Evolutionary conservation across 2,888 invertebrate genomes (phyloP), one percentile per base, ranked within the genome.

Genomic region (Folsomia manolachei): DNA sequence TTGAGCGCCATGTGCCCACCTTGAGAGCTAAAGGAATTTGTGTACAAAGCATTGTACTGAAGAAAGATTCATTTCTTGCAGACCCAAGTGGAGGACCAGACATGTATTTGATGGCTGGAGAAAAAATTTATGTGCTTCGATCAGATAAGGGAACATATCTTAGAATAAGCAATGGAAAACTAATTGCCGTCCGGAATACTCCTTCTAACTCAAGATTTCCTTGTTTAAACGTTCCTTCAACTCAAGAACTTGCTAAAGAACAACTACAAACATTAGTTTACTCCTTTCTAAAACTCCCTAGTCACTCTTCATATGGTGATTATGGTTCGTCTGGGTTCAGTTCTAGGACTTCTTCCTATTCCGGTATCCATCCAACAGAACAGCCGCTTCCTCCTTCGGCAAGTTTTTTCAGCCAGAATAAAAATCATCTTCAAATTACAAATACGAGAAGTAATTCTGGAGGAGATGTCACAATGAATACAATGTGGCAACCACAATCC

Each of bases 131-230:
- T 88, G 94, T 97, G 2, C 87, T 97, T 53, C 95, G 95, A 84
- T 96, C 96, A 7, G 92, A 94, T 0, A 96, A 96, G 84, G 97
- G 97, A 63, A 95, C 97, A 79, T 97, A 97, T 84, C 93, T 97
- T 90, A 93, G 96, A 81, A 85, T 96, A 62, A 94, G 94, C 82
- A 94, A 94, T 80, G 96, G 96, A 27, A 95, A 95, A 85, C 94
- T 97, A 74, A 95, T 97, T 78, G 95, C 96, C 25, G 95, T 97
- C 80, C 89, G 91, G 82, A 91, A 91, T 0, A 90, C 91, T 24
- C 19, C 70, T n/a, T 53, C 63, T 23, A 61, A 73, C 66, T 21
- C 19, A 56, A 61, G 72, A 19, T 69, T 73, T 39, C 72, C 73
- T 0, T 68, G 61, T 24, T 67, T 74, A 2, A 75, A 74, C n/a